Conservation (phyloP, 2,113 vertebrate species). For the Pelecanus crispus region DNA sequence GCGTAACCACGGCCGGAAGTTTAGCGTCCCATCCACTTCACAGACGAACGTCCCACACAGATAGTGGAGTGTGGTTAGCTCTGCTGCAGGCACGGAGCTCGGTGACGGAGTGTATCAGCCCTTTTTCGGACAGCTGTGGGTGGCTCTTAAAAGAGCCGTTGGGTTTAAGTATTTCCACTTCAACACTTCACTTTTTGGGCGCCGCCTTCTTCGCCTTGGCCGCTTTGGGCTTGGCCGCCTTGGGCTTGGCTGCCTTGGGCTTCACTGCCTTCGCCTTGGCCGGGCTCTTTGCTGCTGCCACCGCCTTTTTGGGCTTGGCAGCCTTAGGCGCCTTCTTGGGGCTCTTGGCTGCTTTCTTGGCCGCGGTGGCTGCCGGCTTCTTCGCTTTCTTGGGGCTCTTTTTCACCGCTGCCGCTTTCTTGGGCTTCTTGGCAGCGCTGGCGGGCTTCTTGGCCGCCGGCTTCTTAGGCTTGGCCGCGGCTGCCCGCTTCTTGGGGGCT, state of each 20-base stretch:
- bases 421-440: neutral
- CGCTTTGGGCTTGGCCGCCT: neutral
- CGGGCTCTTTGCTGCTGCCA: neutral
- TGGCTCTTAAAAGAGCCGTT: constrained; percentile 80
- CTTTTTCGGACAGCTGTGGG: neutral
- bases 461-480: constrained; percentile 41
- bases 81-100: neutral
- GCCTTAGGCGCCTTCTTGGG: constrained; percentile 45
- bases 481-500: neutral
- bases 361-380: neutral
- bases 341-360: neutral
- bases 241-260: neutral
- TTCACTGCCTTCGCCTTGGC: neutral
- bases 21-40: neutral
- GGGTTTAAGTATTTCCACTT: constrained; percentile 51
- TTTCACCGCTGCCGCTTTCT: neutral
- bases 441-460: neutral
- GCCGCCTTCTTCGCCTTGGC: constrained; percentile 37
- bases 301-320: constrained; percentile 14
- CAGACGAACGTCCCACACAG: neutral
- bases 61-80: neutral
- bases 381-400: neutral
- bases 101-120: neutral
- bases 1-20: neutral
- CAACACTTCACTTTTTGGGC: constrained; percentile 38